These are phyloP conservation scores for Selene dorsalis DNA, from an alignment of 2,797 vertebrate species.

Conservation along the genomic window DNA sequence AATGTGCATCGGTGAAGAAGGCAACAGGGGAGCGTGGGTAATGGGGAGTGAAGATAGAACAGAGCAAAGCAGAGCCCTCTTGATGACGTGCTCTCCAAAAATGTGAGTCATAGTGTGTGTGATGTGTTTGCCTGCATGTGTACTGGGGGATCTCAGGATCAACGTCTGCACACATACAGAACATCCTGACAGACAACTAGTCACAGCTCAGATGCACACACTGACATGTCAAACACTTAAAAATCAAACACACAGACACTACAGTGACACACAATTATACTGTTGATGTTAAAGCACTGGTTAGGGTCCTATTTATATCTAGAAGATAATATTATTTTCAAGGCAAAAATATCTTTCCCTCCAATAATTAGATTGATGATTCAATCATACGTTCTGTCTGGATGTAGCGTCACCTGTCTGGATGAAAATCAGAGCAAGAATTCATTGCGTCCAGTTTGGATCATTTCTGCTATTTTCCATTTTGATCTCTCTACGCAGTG, in stretches of 20 bases:
- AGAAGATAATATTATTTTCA: neutral
- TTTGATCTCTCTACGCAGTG: neutral
- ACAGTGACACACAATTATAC: slow-evolving; percentile 7
- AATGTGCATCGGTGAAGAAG: slow-evolving; percentile 58
- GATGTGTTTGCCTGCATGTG: slow-evolving; percentile 49
- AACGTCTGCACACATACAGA: slow-evolving; percentile 38
- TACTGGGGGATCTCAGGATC: slow-evolving; percentile 51
- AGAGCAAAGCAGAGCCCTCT: slow-evolving; percentile 42
- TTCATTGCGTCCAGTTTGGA: neutral
- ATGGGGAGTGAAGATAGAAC: slow-evolving; percentile 65
- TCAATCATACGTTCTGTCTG: neutral
- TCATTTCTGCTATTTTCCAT: neutral
- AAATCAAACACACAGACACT: slow-evolving; percentile 17
- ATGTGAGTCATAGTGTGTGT: slow-evolving; percentile 56
- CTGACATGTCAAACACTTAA: slow-evolving; percentile 5
- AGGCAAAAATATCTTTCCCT: neutral
- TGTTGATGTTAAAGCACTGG: neutral
- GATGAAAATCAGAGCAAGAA: slow-evolving; percentile 2
- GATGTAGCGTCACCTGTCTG: neutral
- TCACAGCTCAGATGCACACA: slow-evolving; percentile 35
- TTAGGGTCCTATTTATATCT: neutral
- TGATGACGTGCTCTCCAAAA: slow-evolving; percentile 52
- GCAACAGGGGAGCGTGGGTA: slow-evolving; percentile 66
- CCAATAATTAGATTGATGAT: slow-evolving; percentile 11
- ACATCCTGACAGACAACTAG: slow-evolving; percentile 33